phyloP scores from a whole-genome alignment of 2,113 vertebrate genomes.

The Saguinus imperator region DNA sequence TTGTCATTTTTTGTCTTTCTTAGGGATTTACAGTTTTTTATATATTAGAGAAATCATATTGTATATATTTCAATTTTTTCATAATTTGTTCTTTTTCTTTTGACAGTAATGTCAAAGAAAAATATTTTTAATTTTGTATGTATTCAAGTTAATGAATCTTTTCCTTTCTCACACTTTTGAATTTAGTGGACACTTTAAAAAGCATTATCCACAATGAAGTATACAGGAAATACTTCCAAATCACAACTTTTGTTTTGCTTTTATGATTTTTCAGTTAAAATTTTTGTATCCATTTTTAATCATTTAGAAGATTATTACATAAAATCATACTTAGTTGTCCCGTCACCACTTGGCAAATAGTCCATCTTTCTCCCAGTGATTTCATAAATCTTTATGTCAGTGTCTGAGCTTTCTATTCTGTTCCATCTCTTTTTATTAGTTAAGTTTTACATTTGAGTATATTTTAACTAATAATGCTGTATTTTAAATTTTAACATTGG shows the following conservation, averaged over 20 bases:
- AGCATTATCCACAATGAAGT: neutral
- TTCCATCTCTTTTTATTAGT: neutral
- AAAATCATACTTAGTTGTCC: neutral
- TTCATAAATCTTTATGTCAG: neutral
- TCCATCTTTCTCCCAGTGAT: neutral
- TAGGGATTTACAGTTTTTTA: neutral
- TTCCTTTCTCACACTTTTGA: neutral
- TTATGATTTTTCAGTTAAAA: neutral
- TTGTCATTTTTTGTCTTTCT: neutral
- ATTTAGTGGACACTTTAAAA: slow-evolving; percentile 14
- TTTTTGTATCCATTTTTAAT: neutral
- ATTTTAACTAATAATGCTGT: neutral
- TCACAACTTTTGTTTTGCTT: neutral
- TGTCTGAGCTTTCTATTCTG: neutral
- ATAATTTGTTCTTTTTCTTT: slow-evolving; percentile 23
- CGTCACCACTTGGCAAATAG: neutral
- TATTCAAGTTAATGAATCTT: neutral
- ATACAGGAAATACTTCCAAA: neutral
- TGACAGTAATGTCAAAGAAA: neutral
- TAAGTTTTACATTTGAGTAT: neutral
- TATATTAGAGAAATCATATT: neutral
- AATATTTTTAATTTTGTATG: neutral
- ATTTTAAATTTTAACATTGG: slow-evolving; percentile 1
- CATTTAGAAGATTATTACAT: neutral
- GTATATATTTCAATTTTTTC: neutral